Evolutionary conservation across 2,888 invertebrate species (phyloP).

Genomic region (Eretmocerus hayati): DNA sequence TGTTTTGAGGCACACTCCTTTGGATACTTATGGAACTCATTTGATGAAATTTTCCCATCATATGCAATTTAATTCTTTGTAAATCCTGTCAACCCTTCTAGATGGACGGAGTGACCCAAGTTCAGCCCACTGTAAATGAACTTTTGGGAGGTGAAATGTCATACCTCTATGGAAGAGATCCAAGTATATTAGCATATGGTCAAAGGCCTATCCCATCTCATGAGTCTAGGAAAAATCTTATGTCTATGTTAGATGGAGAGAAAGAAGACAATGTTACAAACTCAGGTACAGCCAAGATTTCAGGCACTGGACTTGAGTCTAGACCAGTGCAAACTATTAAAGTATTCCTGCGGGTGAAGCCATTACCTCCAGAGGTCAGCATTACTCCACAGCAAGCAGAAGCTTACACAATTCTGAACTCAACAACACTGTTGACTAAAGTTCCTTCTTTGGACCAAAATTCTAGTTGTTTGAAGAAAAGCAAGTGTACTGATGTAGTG

Average conservation of each 20-base stretch:
- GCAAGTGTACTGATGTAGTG: slow-evolving; percentile 29
- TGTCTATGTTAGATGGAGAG: slow-evolving; percentile 32
- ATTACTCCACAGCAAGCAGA: slow-evolving; percentile 36
- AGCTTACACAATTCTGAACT: slow-evolving; percentile 46
- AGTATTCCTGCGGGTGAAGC: slow-evolving; percentile 55
- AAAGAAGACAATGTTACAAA: slow-evolving; percentile 22
- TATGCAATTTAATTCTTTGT: too few relatives aligned
- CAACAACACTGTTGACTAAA: slow-evolving; percentile 47
- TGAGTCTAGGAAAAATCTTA: slow-evolving; percentile 33
- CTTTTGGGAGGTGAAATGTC: slow-evolving; percentile 29
- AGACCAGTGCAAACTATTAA: slow-evolving; percentile 42
- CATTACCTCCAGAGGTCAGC: slow-evolving; percentile 41
- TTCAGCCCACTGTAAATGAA: slow-evolving; percentile 18
- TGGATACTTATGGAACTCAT: too few relatives aligned
- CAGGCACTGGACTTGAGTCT: background rate
- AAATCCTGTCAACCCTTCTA: too few relatives aligned
- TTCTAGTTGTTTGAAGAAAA: slow-evolving; percentile 29
- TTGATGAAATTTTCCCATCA: too few relatives aligned
- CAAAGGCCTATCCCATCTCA: slow-evolving; percentile 30
- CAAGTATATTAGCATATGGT: slow-evolving; percentile 39
- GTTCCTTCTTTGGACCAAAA: slow-evolving; percentile 42
- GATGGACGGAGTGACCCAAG: too few relatives aligned
- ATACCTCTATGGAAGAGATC: slow-evolving; percentile 39
- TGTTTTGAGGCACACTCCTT: too few relatives aligned
- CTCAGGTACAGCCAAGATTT: background rate